These are phyloP conservation scores for Amia ocellicauda DNA, from an alignment of 2,113 vertebrate genomes.

Conservation along the genomic window DNA sequence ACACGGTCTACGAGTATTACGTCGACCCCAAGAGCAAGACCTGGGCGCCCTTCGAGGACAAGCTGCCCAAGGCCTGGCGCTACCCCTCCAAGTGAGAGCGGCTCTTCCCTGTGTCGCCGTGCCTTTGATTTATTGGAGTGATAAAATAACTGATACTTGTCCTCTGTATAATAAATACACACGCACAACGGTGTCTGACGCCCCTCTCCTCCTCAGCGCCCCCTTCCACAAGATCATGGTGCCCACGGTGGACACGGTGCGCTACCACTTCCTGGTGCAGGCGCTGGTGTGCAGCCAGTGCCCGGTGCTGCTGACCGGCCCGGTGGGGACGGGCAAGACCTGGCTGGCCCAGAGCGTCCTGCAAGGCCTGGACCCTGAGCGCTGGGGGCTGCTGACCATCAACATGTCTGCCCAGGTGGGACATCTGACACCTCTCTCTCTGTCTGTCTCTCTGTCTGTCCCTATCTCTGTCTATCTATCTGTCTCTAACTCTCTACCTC, in stretches of 20 bases:
- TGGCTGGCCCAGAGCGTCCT: constrained; percentile 77
- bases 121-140: not conserved
- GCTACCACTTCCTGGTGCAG: constrained; percentile 78
- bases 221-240: constrained; percentile 87
- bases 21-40: constrained; percentile 75
- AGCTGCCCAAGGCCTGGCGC: constrained; percentile 76
- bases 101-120: not conserved
- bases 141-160: no score
- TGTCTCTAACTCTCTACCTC: constrained; percentile 14
- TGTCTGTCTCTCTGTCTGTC: not conserved
- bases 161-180: no score
- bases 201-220: constrained; percentile 42
- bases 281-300: constrained; percentile 68
- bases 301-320: constrained; percentile 76
- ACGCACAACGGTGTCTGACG: no score
- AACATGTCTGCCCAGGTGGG: constrained; percentile 88
- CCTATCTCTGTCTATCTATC: constrained; percentile 14
- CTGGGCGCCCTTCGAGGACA: constrained; percentile 81
- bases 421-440: constrained; percentile 19
- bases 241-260: constrained; percentile 80
- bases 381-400: constrained; percentile 73
- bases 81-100: constrained; percentile 71
- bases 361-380: constrained; percentile 63
- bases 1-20: constrained; percentile 82
- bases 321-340: constrained; percentile 83